Percentiles rank a stretch among this genome's conserved stretches.
Evolutionary conservation across 1,140 invertebrate species (phyloP).

Genomic region (Orius laevigatus): DNA sequence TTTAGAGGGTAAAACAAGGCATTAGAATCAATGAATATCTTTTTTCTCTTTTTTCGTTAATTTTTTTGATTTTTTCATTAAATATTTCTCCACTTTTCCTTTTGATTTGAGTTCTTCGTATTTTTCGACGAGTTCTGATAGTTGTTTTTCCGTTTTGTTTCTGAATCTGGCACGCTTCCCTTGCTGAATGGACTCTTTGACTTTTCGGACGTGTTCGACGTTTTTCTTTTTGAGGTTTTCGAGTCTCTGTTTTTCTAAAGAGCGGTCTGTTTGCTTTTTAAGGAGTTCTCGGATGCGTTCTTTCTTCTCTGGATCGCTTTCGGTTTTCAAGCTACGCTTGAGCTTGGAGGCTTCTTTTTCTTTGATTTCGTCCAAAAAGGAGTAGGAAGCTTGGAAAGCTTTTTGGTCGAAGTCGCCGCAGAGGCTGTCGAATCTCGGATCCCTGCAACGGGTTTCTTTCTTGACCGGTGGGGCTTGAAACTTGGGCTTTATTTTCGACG

Average conservation of each 20-base stretch:
- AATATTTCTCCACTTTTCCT: slow-evolving; percentile 3
- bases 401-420: slow-evolving; percentile 7
- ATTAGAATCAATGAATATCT: neutral
- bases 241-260: neutral
- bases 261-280: neutral
- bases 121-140: slow-evolving; percentile 6
- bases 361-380: slow-evolving; percentile 3
- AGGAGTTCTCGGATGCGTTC: neutral
- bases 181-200: neutral
- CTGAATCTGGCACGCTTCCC: slow-evolving; percentile 1
- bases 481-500: neutral
- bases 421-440: slow-evolving; percentile 9
- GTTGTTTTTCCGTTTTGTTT: slow-evolving; percentile 5
- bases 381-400: neutral
- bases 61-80: slow-evolving; percentile 4
- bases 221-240: neutral
- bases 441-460: neutral
- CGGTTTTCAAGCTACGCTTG: neutral
- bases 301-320: neutral
- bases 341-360: slow-evolving; percentile 1
- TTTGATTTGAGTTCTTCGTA: slow-evolving; percentile 5
- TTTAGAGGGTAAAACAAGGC: too few species aligned
- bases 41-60: neutral
- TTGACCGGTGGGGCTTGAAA: neutral
- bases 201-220: neutral